Base-by-base conservation (phyloP, 2,797 vertebrate species). In the Hippoglossus hippoglossus region DNA sequence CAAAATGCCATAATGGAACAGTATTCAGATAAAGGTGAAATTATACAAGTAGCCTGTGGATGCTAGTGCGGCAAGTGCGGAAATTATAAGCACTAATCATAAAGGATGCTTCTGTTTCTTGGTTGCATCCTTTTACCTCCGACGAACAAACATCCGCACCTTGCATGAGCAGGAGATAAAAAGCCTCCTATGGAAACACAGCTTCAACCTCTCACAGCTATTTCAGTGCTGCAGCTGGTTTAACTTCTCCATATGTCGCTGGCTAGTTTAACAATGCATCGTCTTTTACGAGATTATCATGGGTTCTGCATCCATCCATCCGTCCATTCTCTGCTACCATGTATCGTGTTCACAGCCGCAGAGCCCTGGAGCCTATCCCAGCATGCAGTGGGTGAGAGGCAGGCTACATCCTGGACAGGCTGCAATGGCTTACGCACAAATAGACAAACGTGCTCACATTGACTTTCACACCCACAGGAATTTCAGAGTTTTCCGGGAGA, bases 401-500 rank as follows among this genome's bases (percentile, higher is more conserved):
- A 26, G 41, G 39, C 52, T 54, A 44, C 36, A 71, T 16, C 11
- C 6, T 24, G 51, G 47, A 46, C 59, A 65, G 4, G 25, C 58
- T 60, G 24, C 53, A 34, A 24, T n/a, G 46, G 6, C 36, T 24
- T 54, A 64, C 5, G 28, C 49, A 26, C 49, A 51, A 59, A 58
- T 28, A 61, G 61, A 34, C 2, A 41, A 54, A 71, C 22, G n/a
- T 24, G 26, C 36, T 70, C 53, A 22, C 55, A 36, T 22, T 39
- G 24, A 71, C 54, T 71, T 69, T 56, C 46, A 59, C 5, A 36
- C 64, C 67, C 58, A 72, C 19, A 1, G 74, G 52, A 21, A 19
- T n/a, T 44, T 47, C 11, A 15, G 49, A 59, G 56, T 62, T 71
- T 69, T 69, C 56, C 44, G 51, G 53, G 59, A 68, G 44, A 71